phyloP scores from a whole-genome alignment of 2,888 invertebrate genomes.

The Endomychus coccineus region DNA sequence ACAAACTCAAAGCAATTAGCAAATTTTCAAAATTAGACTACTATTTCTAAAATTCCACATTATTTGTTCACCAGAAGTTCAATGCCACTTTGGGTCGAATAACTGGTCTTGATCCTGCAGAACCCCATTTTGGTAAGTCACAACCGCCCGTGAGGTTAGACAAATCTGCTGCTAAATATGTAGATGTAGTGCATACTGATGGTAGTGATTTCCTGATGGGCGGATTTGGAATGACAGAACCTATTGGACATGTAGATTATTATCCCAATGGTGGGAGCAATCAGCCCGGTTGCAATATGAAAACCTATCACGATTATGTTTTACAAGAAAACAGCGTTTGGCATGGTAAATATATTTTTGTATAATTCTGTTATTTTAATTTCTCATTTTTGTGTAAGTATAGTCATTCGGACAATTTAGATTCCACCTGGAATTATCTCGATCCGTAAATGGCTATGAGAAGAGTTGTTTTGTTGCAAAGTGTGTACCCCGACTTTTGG shows the following conservation, averaged over 20 bases:
- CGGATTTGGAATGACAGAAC: constrained; percentile 72
- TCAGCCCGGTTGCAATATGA: constrained; percentile 61
- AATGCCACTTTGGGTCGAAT: constrained; percentile 69
- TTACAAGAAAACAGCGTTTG: constrained; percentile 51
- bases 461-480: too few species aligned
- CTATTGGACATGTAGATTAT: constrained; percentile 84
- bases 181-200: constrained; percentile 87
- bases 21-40: too few species aligned
- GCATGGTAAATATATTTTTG: constrained; percentile 47
- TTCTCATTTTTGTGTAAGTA: too few species aligned
- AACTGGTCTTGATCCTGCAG: constrained; percentile 85
- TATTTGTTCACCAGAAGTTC: constrained; percentile 57
- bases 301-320: constrained; percentile 9
- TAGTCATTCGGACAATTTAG: too few species aligned
- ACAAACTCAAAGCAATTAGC: constrained; percentile 1
- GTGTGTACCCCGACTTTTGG: too few species aligned
- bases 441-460: too few species aligned
- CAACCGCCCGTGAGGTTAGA: constrained; percentile 76
- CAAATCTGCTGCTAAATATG: constrained; percentile 77
- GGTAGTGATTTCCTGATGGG: constrained; percentile 68
- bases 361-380: too few species aligned
- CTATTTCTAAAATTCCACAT: too few species aligned
- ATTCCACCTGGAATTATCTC: too few species aligned
- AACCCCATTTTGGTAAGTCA: constrained; percentile 81
- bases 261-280: constrained; percentile 83